Base-by-base conservation (phyloP, 2,888 invertebrate genomes). In the Cheilosia vernalis region DNA sequence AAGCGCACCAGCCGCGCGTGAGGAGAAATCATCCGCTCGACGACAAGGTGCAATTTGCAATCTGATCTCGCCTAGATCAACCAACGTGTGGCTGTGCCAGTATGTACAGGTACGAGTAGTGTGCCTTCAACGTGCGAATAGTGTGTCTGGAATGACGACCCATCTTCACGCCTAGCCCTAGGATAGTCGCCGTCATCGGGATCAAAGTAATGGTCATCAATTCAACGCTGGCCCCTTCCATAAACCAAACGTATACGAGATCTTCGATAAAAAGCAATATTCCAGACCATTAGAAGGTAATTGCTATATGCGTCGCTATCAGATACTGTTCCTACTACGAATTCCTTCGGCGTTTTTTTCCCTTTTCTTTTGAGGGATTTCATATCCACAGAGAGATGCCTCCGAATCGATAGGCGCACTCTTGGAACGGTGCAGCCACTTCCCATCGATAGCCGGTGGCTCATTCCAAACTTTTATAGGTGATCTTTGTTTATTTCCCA, bases 1-100 rank as follows among this genome's bases (percentile, higher is more conserved):
- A 67, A 42, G 61, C 30, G 53, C 61, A 7, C 21, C 47, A n/a
- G 30, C 19, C 24, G 27, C n/a, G 6, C 33, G 30, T 27, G 30
- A 51, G 66, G 13, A 40, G 74, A 70, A 64, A 64, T 69, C 80
- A 60, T 80, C 80, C 76, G n/a, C 55, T 76, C 81, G 81, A 78
- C 85, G 85, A 85, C 81, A 85, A 81, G 85, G 44, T 85, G 85
- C 85, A 85, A 85, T 85, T 85, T 85, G 85, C 81, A 85, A 85
- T 85, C 85, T 81, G 81, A 83, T 83, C 30, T 30, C 66, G 78
- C 66, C 82, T 56, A 70, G 76, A 77, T 81, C 81, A 76, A 76
- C 81, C 81, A 76, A 76, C 81, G 63, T 76, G 81, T 51, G 70
- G 44, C 72, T 47, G 17, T 7, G 7, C 17, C 24, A 27, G 27